These are phyloP conservation scores for Abscondita cerata DNA, from an alignment of 2,888 invertebrate species.

Conservation along the genomic window DNA sequence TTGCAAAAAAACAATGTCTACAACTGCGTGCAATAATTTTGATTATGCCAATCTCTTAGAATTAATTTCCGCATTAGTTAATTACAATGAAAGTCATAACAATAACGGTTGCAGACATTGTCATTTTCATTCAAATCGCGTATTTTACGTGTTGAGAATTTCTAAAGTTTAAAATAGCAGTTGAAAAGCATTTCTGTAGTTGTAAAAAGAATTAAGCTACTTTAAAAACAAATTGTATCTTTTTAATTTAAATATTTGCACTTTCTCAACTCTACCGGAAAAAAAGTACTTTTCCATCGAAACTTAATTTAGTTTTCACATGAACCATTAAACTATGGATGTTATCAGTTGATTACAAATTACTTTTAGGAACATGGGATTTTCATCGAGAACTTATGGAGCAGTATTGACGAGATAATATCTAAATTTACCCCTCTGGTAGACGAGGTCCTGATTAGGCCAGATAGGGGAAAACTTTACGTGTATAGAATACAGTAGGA, in stretches of 20 bases:
- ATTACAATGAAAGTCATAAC: slow-evolving; percentile 19
- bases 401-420: slow-evolving; percentile 42
- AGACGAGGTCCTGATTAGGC: slow-evolving; percentile 43
- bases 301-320: background rate
- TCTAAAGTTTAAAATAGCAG: slow-evolving; percentile 19
- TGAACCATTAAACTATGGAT: background rate
- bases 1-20: background rate
- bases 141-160: slow-evolving; percentile 26
- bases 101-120: slow-evolving; percentile 21
- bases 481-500: slow-evolving; percentile 41
- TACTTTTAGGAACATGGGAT: slow-evolving; percentile 23
- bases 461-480: slow-evolving; percentile 43
- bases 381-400: slow-evolving; percentile 38
- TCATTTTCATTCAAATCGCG: slow-evolving; percentile 20
- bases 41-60: background rate
- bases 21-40: slow-evolving; percentile 1
- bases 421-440: slow-evolving; percentile 43
- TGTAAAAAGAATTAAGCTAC: slow-evolving; percentile 9
- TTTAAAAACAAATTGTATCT: slow-evolving; percentile 18
- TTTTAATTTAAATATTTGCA: slow-evolving; percentile 17
- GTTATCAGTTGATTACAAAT: slow-evolving; percentile 27
- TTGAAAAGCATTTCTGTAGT: slow-evolving; percentile 17
- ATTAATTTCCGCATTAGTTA: slow-evolving; percentile 17
- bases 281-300: background rate
- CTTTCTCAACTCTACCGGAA: background rate